Base-by-base conservation (phyloP, 2,888 invertebrate genomes). In the Taphrorychus bicolor region DNA sequence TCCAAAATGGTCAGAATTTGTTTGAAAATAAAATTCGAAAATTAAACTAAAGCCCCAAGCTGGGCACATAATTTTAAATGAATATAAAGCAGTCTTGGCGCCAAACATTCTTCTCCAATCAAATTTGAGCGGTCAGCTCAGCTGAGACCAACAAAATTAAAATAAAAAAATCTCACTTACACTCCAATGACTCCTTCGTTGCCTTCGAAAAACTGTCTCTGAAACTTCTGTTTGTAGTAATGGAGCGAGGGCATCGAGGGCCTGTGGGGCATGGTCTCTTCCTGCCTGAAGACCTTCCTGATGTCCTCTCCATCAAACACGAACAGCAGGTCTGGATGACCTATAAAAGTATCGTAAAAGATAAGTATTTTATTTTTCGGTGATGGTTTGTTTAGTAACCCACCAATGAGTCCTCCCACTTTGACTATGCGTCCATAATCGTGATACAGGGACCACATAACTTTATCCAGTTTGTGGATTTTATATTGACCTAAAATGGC, bases 281-380 rank as follows among this genome's bases (percentile, higher is more conserved):
- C 91, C 42, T 87, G 84, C 75, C 89, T 84, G 77, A 91, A 91
- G 70, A 90, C 87, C 73, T 86, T 87, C 49, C 88, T 86, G n/a
- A 90, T 89, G 77, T 89, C 89, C 70, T 91, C 89, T 2, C 89
- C 90, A 77, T 89, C 88, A 76, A 90, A 91, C 2, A 91, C 88
- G 76, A 91, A 91, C 65, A 91, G 84, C 66, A 91, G 81, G 82
- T 91, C 91, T 0, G 91, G 91, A 83, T 91, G 91, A n/a, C 91
- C 91, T 60, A 4, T 32, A 24, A 22, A 48, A 14, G 32, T n/a
- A 9, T 32, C 7, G 40, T 32, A 18, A 51, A 51, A 51, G 5
- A 9, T 5, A 51, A 51, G n/a, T n/a, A n/a, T n/a, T n/a, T n/a
- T n/a, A n/a, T n/a, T n/a, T n/a, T n/a, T n/a, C n/a, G n/a, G n/a